These are phyloP conservation scores for Drosophila neutralis DNA, from an alignment of 2,888 invertebrate species.

Conservation along the genomic window DNA sequence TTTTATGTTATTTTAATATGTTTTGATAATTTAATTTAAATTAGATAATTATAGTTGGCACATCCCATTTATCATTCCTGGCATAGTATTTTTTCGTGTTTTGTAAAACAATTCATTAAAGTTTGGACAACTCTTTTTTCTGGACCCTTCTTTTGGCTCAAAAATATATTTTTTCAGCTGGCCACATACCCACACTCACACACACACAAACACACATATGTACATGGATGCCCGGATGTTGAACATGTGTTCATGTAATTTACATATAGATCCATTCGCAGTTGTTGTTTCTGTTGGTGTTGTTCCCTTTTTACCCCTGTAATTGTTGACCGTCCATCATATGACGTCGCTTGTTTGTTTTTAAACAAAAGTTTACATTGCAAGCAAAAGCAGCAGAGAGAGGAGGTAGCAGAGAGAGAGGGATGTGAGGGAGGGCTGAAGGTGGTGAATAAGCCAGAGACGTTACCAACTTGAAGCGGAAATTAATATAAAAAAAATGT, in stretches of 20 bases:
- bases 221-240: conserved; percentile 3
- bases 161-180: conserved; percentile 39
- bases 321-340: conserved; percentile 73
- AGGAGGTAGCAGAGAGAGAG: neutral
- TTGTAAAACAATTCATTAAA: neutral
- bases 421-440: neutral
- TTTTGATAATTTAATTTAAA: neutral
- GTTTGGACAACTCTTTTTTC: neutral
- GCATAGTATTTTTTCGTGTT: neutral
- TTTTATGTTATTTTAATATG: neutral
- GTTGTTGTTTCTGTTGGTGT: conserved; percentile 24
- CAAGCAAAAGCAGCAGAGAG: conserved; percentile 8
- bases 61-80: neutral
- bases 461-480: conserved; percentile 59
- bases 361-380: conserved; percentile 68
- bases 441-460: conserved; percentile 25
- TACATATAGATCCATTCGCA: conserved; percentile 60
- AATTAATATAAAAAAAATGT: conserved; percentile 64
- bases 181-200: neutral
- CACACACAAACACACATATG: neutral
- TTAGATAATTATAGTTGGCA: neutral
- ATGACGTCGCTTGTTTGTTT: conserved; percentile 64
- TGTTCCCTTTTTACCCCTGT: conserved; percentile 26
- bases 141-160: conserved; percentile 1
- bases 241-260: conserved; percentile 62